A percentile compares a stretch with the other conserved stretches of the same genome.
Evolutionary conservation across 2,888 invertebrate species (phyloP).

Genomic region (Philonicus albiceps): DNA sequence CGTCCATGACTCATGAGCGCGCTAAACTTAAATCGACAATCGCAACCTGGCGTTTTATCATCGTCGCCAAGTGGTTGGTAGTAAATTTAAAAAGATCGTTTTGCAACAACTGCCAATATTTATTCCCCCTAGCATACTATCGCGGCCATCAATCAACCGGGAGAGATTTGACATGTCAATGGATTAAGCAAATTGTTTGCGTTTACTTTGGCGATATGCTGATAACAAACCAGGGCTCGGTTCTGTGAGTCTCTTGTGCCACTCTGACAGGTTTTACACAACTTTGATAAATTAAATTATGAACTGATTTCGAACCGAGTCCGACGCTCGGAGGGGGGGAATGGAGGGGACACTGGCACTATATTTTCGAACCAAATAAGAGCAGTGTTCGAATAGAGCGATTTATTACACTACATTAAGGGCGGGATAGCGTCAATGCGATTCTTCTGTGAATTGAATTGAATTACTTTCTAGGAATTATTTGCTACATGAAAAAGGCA

Average conservation of each 20-base stretch:
- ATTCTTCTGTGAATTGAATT: neutral
- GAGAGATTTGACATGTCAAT: slow-evolving; percentile 38
- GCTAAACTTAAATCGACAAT: neutral
- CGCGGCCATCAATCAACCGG: slow-evolving; percentile 33
- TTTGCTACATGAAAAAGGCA: too few species aligned
- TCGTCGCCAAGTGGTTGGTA: neutral
- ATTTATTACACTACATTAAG: neutral
- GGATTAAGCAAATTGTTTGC: slow-evolving; percentile 41
- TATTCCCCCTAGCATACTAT: neutral
- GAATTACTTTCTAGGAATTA: neutral
- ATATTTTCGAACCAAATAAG: neutral
- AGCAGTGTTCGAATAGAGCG: neutral
- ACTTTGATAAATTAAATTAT: slow-evolving; percentile 27
- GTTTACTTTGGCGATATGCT: slow-evolving; percentile 26
- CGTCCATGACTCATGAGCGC: neutral
- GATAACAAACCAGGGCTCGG: slow-evolving; percentile 8
- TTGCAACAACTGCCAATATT: slow-evolving; percentile 29
- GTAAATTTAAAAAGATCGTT: neutral
- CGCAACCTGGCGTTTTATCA: neutral
- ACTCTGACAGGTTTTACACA: slow-evolving; percentile 31
- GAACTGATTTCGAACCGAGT: neutral
- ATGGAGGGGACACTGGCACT: too few species aligned
- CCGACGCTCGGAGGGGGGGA: neutral
- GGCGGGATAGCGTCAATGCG: neutral
- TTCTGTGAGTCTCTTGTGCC: neutral